Evolutionary conservation across 1,140 invertebrate species (phyloP), one percentile per base, ranked within the genome.

Genomic region (Aricia agestis): DNA sequence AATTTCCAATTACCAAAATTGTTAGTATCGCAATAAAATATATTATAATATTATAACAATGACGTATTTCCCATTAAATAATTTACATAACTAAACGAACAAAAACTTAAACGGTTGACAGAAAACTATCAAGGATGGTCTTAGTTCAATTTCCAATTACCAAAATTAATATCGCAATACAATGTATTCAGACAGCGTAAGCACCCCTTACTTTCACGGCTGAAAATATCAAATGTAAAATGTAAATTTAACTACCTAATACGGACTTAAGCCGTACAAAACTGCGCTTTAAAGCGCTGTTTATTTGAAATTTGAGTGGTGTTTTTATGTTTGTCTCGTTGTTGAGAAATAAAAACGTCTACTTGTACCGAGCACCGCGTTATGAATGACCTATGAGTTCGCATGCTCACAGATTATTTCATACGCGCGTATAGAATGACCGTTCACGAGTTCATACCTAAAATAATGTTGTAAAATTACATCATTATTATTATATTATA

Each of bases 181-280:
- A 67, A 41, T 45, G 36, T 67, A 67, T 32, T 36, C 13, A 17
- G 52, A 32, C 41, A 41, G 52, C 25, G 17, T 58, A 58, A 36
- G 19, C 57, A 4, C 31, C 58, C 58, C 58, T 59, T n/a, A 59
- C 58, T 36, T 36, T 61, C 68, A 63, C 58, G 68, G 66, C 70
- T 84, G 81, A 81, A 85, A 84, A 82, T 85, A 85, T 86, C 82
- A 86, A 86, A 85, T 84, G 83, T 81, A 84, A 86, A 87, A 88
- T 88, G 86, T 87, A 90, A 88, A 89, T 87, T 87, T 90, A 90
- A 90, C 84, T 84, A 87, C 86, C 86, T 90, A 89, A 87, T 89
- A 82, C 85, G 83, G 77, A 73, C 72, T 80, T 80, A 81, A 85
- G 81, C 78, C 73, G 59, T 63, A 76, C 78, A 76, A 74, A 80